phyloP scores from a whole-genome alignment of 2,113 vertebrate genomes.

The Electrona antarctica region DNA sequence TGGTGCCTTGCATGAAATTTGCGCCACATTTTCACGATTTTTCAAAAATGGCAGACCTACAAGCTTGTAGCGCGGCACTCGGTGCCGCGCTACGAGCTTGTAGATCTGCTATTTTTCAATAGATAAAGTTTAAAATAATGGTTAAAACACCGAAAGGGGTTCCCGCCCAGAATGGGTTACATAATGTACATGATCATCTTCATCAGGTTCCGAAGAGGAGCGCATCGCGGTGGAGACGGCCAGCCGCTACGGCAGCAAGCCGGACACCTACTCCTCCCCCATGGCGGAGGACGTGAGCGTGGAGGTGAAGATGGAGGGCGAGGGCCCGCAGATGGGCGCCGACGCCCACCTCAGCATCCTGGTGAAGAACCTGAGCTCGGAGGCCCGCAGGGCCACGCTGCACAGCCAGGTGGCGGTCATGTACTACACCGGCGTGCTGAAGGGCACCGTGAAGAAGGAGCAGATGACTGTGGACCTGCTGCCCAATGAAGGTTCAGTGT shows the following conservation, averaged over 20 bases:
- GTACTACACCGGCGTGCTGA: constrained; percentile 88
- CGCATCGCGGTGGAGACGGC: constrained; percentile 88
- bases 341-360: constrained; percentile 79
- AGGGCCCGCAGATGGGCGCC: constrained; percentile 81
- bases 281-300: constrained; percentile 77
- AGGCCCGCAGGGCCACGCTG: constrained; percentile 78
- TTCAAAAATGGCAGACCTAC: too few relatives aligned
- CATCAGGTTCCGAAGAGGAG: constrained; percentile 80
- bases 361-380: constrained; percentile 78
- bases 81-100: too few relatives aligned
- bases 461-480: constrained; percentile 66
- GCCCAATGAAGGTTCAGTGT: constrained; percentile 79
- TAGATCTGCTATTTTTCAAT: too few relatives aligned
- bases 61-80: too few relatives aligned
- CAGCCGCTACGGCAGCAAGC: constrained; percentile 85
- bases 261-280: constrained; percentile 73
- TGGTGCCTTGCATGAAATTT: too few relatives aligned
- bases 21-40: too few relatives aligned
- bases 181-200: background rate
- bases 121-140: too few relatives aligned
- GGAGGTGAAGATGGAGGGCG: constrained; percentile 82
- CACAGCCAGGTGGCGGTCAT: constrained; percentile 84
- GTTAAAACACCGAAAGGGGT: too few relatives aligned
- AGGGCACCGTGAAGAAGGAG: constrained; percentile 82
- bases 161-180: too few relatives aligned